Conservation (phyloP, 2,888 invertebrate species). For the Andrena flavipes region DNA sequence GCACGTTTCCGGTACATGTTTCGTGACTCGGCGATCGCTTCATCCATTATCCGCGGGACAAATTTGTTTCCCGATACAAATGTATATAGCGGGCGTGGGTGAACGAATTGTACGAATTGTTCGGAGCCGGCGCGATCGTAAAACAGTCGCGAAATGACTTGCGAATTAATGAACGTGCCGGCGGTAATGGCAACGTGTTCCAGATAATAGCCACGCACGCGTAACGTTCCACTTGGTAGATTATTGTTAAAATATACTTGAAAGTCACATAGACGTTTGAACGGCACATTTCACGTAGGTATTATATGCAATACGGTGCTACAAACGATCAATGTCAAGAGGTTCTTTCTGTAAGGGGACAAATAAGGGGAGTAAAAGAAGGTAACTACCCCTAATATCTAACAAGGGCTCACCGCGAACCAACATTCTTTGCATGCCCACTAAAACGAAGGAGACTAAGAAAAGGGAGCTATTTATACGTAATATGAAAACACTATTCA, state of each 20-base stretch:
- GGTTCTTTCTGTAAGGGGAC: not conserved
- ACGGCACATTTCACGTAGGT: not conserved
- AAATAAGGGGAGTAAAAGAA: not conserved
- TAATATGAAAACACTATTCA: too few species aligned
- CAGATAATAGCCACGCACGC: conserved; percentile 52
- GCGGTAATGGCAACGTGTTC: conserved; percentile 43
- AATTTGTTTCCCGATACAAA: conserved; percentile 82
- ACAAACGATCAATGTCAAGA: conserved; percentile 10
- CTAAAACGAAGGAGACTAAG: too few species aligned
- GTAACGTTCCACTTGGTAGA: conserved; percentile 31
- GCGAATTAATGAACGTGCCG: conserved; percentile 78
- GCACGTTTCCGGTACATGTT: conserved; percentile 71
- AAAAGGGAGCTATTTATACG: too few species aligned
- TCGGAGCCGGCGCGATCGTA: conserved; percentile 73
- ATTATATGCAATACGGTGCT: conserved; percentile 3
- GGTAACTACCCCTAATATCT: too few species aligned
- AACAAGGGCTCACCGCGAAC: too few species aligned
- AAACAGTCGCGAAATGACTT: conserved; percentile 76
- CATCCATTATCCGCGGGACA: conserved; percentile 81
- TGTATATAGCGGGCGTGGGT: conserved; percentile 65
- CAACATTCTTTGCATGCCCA: too few species aligned
- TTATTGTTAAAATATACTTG: conserved; percentile 51
- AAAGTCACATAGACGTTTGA: conserved; percentile 47
- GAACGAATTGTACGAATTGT: conserved; percentile 60
- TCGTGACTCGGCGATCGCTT: conserved; percentile 77